phyloP scores from a whole-genome alignment of 2,888 invertebrate species.

The Anthophora plumipes region DNA sequence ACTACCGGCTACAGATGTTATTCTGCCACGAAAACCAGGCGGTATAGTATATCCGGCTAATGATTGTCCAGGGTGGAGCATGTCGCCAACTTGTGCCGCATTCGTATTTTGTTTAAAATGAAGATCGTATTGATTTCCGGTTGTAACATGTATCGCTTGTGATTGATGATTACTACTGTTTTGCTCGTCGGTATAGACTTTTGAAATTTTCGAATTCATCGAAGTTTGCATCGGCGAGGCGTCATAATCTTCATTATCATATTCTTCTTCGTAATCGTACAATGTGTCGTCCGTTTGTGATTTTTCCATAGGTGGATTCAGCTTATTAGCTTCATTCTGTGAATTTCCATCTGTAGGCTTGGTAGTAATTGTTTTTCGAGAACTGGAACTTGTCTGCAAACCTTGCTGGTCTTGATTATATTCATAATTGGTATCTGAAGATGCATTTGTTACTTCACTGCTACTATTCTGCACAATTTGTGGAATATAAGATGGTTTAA shows the following conservation, averaged over 20 bases:
- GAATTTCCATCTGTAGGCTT: conserved; percentile 45
- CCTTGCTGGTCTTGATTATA: conserved; percentile 52
- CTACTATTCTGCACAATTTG: conserved; percentile 30
- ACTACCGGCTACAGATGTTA: conserved; percentile 87
- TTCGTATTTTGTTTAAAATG: conserved; percentile 87
- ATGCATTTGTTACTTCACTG: conserved; percentile 8
- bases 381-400: conserved; percentile 70
- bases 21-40: conserved; percentile 88
- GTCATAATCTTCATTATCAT: conserved; percentile 85
- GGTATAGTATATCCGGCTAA: conserved; percentile 90
- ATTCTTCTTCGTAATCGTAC: conserved; percentile 87
- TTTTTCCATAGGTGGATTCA: conserved; percentile 41
- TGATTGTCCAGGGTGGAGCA: conserved; percentile 88
- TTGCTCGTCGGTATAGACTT: conserved; percentile 57
- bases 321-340: conserved; percentile 8
- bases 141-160: conserved; percentile 88
- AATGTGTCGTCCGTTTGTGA: conserved; percentile 55
- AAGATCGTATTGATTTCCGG: conserved; percentile 87
- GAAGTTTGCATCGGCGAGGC: conserved; percentile 39
- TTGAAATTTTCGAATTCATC: conserved; percentile 44
- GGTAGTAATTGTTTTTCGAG: conserved; percentile 63
- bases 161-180: conserved; percentile 80
- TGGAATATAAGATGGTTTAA: conserved; percentile 69
- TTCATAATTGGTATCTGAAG: conserved; percentile 24
- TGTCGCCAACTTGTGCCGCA: conserved; percentile 85